Evolutionary conservation across 2,113 vertebrate genomes (phyloP), one percentile per base, ranked within the genome.

Genomic region (Sclerurus mexicanus): DNA sequence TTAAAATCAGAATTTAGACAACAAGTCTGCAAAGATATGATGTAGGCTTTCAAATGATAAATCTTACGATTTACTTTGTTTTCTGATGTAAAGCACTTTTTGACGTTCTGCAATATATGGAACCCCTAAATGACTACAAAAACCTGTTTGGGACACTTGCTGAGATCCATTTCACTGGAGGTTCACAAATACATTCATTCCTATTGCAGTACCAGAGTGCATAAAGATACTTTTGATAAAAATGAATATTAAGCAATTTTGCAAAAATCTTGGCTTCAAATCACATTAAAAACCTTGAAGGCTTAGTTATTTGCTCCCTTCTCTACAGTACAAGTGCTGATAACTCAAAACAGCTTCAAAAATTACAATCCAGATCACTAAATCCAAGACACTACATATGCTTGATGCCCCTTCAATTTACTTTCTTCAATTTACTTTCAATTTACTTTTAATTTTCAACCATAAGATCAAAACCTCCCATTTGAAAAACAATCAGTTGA

Each of bases 401-500:
- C 59, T 87, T 67, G 17, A 67, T 56, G 80, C 30, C 73, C 83
- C 76, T 94, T 90, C 82, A 81, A 94, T 93, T 93, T 89, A 88
- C 79, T 58, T 71, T 71, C 73, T 87, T 87, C 90, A 84, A 81
- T 96, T 95, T 94, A 60, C 52, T 81, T 94, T 91, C 87, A 88
- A 95, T 85, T 94, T 89, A 67, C 75, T 90, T 93, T 95, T 77
- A 77, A 87, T 86, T 95, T 95, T 95, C 90, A 96, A 89, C 37
- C 14, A 8, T 14, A 74, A 87, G 83, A 94, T 88, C 90, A 92
- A 96, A 92, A 88, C 88, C 73, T 94, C 83, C 73, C 60, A 92
- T 93, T 90, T 85, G 88, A 95, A 90, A 91, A 93, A 92, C 88
- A 74, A 96, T 92, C 90, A 94, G 90, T 27, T 78, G 69, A 93